A percentile compares a stretch with the other conserved stretches of the same genome.
phyloP scores from a whole-genome alignment of 1,140 invertebrate genomes.

The Anastrepha ludens region DNA sequence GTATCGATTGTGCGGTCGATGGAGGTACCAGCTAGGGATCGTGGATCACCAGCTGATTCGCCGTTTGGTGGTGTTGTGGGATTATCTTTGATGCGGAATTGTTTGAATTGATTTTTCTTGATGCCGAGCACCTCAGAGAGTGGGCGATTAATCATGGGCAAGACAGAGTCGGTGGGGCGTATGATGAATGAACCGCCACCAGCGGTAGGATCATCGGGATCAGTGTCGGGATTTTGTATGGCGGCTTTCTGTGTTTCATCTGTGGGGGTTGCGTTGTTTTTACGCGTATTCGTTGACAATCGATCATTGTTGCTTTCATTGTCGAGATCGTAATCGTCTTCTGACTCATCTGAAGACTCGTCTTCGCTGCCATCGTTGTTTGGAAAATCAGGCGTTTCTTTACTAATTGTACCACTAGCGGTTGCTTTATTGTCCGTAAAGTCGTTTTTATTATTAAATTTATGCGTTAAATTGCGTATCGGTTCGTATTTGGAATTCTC shows the following conservation, averaged over 20 bases:
- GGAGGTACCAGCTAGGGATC: slow-evolving; percentile 41
- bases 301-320: slow-evolving; percentile 49
- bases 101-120: slow-evolving; percentile 73
- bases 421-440: slow-evolving; percentile 52
- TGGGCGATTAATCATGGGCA: slow-evolving; percentile 73
- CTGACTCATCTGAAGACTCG: slow-evolving; percentile 37
- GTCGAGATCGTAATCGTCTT: slow-evolving; percentile 57
- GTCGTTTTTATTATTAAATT: slow-evolving; percentile 60
- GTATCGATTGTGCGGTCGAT: slow-evolving; percentile 53
- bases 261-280: slow-evolving; percentile 55
- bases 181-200: slow-evolving; percentile 66
- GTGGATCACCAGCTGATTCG: slow-evolving; percentile 54
- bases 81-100: slow-evolving; percentile 68
- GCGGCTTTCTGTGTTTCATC: slow-evolving; percentile 59
- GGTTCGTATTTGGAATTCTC: slow-evolving; percentile 74
- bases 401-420: slow-evolving; percentile 19
- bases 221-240: slow-evolving; percentile 62
- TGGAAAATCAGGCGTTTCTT: slow-evolving; percentile 34
- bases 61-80: slow-evolving; percentile 58
- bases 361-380: slow-evolving; percentile 54
- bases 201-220: slow-evolving; percentile 58
- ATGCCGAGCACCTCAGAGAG: slow-evolving; percentile 73
- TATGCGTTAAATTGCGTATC: slow-evolving; percentile 72
- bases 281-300: not conserved
- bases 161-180: slow-evolving; percentile 67